phyloP scores from a whole-genome alignment of 2,113 vertebrate genomes.

The Pogona vitticeps region DNA sequence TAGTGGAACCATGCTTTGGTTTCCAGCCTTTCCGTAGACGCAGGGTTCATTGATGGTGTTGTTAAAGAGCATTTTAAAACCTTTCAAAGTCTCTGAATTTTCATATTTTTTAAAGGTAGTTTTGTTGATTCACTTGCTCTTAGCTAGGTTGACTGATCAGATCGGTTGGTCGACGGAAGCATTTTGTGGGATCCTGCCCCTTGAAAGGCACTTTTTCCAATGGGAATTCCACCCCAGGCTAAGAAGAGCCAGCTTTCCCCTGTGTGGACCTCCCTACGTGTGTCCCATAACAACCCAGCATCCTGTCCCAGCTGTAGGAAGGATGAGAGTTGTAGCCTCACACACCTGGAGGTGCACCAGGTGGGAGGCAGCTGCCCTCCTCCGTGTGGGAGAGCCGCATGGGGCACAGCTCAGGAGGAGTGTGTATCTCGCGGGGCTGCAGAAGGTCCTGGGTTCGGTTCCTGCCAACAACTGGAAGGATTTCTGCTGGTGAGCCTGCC shows the following conservation, averaged over 20 bases:
- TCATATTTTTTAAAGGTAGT: too few relatives aligned
- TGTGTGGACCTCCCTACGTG: too few relatives aligned
- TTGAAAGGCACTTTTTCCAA: background rate
- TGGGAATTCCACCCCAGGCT: too few relatives aligned
- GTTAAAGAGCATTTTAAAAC: too few relatives aligned
- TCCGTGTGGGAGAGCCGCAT: too few relatives aligned
- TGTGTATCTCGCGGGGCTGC: background rate
- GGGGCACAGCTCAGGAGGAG: too few relatives aligned
- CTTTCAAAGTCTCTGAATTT: too few relatives aligned
- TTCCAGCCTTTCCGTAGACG: too few relatives aligned
- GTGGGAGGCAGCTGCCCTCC: background rate
- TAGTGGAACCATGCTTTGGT: too few relatives aligned
- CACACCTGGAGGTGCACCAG: background rate
- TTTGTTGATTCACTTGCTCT: too few relatives aligned
- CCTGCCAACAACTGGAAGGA: background rate
- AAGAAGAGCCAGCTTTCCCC: background rate
- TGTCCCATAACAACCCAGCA: background rate
- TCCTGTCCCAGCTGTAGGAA: background rate
- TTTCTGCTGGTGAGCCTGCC: background rate
- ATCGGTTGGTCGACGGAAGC: background rate
- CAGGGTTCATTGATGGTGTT: too few relatives aligned
- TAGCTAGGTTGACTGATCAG: too few relatives aligned
- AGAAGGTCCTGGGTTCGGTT: background rate
- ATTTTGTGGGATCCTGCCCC: background rate
- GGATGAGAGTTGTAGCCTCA: background rate